Percentiles rank a stretch among this genome's conserved stretches.
Conservation (phyloP, 2,888 invertebrate species). For the Aspidiotus rigidus region DNA sequence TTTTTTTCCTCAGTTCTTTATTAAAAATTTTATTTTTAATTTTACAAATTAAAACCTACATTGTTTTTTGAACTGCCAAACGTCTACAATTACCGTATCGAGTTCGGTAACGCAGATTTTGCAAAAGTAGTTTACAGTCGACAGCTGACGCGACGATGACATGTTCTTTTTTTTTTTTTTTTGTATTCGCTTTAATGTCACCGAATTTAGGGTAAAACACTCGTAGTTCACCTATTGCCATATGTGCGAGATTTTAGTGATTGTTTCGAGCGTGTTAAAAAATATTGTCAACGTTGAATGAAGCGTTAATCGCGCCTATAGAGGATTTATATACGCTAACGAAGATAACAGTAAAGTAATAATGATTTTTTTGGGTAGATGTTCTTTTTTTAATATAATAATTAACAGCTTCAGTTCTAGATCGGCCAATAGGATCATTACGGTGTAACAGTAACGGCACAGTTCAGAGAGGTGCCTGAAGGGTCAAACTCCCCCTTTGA, state of each 20-base stretch:
- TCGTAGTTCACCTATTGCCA: neutral
- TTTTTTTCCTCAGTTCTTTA: neutral
- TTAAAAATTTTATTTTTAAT: neutral
- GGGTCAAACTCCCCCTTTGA: too few relatives aligned
- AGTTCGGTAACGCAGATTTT: neutral
- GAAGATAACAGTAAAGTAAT: too few relatives aligned
- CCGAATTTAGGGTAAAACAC: neutral
- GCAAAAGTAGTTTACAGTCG: slow-evolving; percentile 2
- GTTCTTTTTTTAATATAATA: too few relatives aligned
- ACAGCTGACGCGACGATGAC: neutral
- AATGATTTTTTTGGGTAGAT: too few relatives aligned
- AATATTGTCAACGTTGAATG: too few relatives aligned
- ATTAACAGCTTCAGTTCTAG: too few relatives aligned
- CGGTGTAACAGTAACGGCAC: too few relatives aligned
- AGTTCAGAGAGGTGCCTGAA: too few relatives aligned
- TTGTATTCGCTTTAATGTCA: neutral
- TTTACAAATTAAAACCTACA: neutral
- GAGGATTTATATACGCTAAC: too few relatives aligned
- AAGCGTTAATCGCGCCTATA: too few relatives aligned
- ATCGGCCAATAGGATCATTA: too few relatives aligned
- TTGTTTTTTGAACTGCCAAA: neutral
- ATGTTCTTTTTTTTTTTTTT: neutral
- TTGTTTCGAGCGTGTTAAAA: too few relatives aligned
- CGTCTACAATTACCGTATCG: neutral
- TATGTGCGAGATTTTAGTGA: neutral